Percentiles rank a stretch among this genome's conserved stretches.
Conservation (phyloP, 2,797 vertebrate species). For the Tragopan temminckii region DNA sequence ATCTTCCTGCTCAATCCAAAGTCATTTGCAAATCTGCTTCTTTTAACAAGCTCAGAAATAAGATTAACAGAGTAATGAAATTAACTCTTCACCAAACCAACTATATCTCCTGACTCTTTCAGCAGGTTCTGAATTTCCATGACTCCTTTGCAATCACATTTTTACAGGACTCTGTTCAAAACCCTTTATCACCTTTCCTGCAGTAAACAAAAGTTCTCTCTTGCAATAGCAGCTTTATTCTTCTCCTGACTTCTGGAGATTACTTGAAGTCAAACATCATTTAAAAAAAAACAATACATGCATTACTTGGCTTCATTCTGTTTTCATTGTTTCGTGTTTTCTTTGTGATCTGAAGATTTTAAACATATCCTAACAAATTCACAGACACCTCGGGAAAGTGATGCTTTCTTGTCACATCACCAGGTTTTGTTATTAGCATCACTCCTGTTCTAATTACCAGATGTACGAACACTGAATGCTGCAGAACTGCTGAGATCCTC, state of each 20-base stretch:
- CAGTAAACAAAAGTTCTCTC: background rate
- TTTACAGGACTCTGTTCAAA: background rate
- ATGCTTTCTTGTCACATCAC: background rate
- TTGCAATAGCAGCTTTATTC: background rate
- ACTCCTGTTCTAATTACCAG: background rate
- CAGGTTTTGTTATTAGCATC: background rate
- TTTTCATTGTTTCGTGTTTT: background rate
- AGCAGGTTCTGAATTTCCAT: background rate
- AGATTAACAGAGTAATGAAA: conserved; percentile 43
- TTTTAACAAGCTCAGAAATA: conserved; percentile 24
- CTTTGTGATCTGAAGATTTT: background rate
- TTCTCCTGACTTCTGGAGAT: conserved; percentile 9
- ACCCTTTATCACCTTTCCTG: background rate
- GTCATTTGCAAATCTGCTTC: conserved; percentile 34
- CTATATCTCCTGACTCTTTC: background rate
- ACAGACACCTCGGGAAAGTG: background rate
- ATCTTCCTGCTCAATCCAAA: conserved; percentile 36
- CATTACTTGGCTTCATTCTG: background rate
- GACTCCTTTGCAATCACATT: background rate
- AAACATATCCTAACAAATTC: background rate
- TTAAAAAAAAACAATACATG: background rate
- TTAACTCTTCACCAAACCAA: conserved; percentile 11
- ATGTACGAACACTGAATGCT: background rate
- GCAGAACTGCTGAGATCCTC: background rate
- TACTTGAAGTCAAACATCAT: background rate